Conservation (phyloP, 2,113 vertebrate species). For the Illadopsis cleaveri region DNA sequence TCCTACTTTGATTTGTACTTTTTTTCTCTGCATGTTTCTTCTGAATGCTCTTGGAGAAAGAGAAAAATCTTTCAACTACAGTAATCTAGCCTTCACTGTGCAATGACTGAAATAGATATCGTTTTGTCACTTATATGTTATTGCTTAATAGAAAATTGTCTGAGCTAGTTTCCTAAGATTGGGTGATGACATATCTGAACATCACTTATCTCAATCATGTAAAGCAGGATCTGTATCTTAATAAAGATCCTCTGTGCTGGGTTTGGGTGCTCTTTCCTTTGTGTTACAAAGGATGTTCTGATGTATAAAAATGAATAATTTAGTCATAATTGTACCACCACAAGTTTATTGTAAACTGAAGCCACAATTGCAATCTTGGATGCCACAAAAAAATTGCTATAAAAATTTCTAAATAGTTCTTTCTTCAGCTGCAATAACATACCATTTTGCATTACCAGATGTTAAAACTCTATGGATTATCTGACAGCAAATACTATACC, state of each 20-base stretch:
- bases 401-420: slow-evolving; percentile 31
- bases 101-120: slow-evolving; percentile 14
- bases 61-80: slow-evolving; percentile 32
- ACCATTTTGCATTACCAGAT: slow-evolving; percentile 50
- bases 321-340: slow-evolving; percentile 13
- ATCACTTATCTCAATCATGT: not conserved
- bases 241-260: slow-evolving; percentile 16
- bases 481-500: slow-evolving; percentile 45
- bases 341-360: slow-evolving; percentile 44
- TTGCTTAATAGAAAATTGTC: slow-evolving; percentile 34
- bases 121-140: slow-evolving; percentile 28
- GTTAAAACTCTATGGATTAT: slow-evolving; percentile 44
- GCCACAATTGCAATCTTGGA: slow-evolving; percentile 36
- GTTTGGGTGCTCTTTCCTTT: not conserved
- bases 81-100: not conserved
- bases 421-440: slow-evolving; percentile 32
- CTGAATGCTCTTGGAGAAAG: not conserved
- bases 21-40: not conserved
- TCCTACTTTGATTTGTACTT: not conserved
- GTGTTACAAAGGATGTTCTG: not conserved
- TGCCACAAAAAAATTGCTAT: not conserved
- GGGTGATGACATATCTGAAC: slow-evolving; percentile 1
- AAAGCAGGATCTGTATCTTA: slow-evolving; percentile 2
- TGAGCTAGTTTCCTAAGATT: slow-evolving; percentile 11
- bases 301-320: slow-evolving; percentile 41